Conservation (phyloP, 2,888 invertebrate genomes). For the Lasioglossum malachurum region DNA sequence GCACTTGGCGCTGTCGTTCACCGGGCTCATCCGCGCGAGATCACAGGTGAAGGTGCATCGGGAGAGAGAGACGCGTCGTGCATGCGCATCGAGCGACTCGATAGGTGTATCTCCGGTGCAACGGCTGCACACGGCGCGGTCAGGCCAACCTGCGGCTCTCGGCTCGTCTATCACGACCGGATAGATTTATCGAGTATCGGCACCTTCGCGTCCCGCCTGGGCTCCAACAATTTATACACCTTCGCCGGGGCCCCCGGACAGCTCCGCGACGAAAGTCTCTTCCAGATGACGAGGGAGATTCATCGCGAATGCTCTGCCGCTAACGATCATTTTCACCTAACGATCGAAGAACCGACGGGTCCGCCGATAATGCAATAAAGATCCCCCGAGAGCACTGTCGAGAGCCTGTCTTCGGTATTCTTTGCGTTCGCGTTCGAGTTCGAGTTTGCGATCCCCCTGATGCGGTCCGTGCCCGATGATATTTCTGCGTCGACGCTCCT, state of each 20-base stretch:
- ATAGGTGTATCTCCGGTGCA: slow-evolving; percentile 42
- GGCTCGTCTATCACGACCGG: slow-evolving; percentile 80
- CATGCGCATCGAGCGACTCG: slow-evolving; percentile 41
- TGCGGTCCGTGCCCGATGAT: slow-evolving; percentile 25
- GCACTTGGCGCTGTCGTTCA: slow-evolving; percentile 59
- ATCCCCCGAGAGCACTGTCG: slow-evolving; percentile 39
- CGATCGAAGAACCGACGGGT: slow-evolving; percentile 50
- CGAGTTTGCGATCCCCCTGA: not conserved
- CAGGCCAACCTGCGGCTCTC: slow-evolving; percentile 64
- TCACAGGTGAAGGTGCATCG: slow-evolving; percentile 71
- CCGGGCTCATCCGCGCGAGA: slow-evolving; percentile 61
- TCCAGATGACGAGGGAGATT: slow-evolving; percentile 66
- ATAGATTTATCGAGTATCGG: slow-evolving; percentile 82
- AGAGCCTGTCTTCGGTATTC: slow-evolving; percentile 45
- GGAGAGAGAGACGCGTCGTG: slow-evolving; percentile 49
- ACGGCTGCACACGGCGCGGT: slow-evolving; percentile 49
- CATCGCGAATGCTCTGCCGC: slow-evolving; percentile 52
- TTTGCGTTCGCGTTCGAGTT: slow-evolving; percentile 13
- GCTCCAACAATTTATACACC: slow-evolving; percentile 76
- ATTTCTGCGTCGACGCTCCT: slow-evolving; percentile 16
- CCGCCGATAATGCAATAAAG: slow-evolving; percentile 59
- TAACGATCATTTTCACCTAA: slow-evolving; percentile 65
- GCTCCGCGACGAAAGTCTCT: slow-evolving; percentile 63
- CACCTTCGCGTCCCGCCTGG: slow-evolving; percentile 75
- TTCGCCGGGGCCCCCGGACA: slow-evolving; percentile 57